Evolutionary conservation across 2,888 invertebrate genomes (phyloP), one percentile per base, ranked within the genome.

Genomic region (Idaea straminata): DNA sequence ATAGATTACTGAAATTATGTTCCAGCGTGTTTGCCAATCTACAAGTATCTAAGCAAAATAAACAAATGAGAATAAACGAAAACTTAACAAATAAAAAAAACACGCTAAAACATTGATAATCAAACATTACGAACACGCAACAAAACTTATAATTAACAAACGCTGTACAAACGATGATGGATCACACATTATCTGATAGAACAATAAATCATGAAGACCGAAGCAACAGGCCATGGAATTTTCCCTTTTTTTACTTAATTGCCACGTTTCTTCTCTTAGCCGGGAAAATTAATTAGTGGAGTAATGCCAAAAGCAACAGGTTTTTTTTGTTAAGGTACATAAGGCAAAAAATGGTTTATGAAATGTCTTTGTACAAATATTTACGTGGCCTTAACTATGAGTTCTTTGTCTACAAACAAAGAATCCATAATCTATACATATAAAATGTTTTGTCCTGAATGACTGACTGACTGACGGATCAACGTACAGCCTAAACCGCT

Each of bases 251-350:
- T 68, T 66, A 61, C 65, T 61, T 69, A 69, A 69, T 70, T 73
- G 64, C 66, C 69, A 64, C 66, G 15, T 35, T 61, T 7, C 59
- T 59, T 58, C 57, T 67, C 57, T 64, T 16, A 38, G 59, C 35
- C 58, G 25, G 64, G 66, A 61, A 47, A 47, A 64, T 66, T 69
- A 73, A 73, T 71, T 71, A 71, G 68, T 67, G 67, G 68, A 70
- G 63, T 59, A 62, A 71, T 66, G 67, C 64, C 69, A 65, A 66
- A 15, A 62, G 72, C 72, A 71, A 73, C 71, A 73, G 66, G 69
- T 71, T 63, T 61, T 61, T 15, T 62, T 57, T 38, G 35, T 5
- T 6, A 7, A 15, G 25, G 59, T 62, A 58, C 34, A 57, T 62
- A 57, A 6, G 6, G 47, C 13, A 47, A 47, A 47, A 47, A 47